phyloP scores from a whole-genome alignment of 2,797 vertebrate genomes.

The Parauchenoglanis ngamensis region DNA sequence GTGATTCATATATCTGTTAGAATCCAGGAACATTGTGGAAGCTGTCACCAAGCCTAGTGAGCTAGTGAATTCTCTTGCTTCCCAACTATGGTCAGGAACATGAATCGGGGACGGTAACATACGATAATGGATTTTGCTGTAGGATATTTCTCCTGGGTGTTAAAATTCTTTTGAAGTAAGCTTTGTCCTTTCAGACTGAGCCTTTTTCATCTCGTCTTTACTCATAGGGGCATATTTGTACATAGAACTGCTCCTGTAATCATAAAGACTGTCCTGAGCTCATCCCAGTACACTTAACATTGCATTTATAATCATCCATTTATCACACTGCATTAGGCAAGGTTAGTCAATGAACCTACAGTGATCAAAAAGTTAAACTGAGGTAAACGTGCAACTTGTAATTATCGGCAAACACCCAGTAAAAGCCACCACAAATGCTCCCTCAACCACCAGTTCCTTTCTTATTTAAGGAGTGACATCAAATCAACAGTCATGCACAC shows the following conservation, averaged over 20 bases:
- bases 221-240: neutral
- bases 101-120: no score
- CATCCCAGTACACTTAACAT: neutral
- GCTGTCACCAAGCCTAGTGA: no score
- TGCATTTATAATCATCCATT: neutral
- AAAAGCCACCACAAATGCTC: neutral
- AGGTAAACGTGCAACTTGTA: neutral
- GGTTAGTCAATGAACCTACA: neutral
- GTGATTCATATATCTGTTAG: no score
- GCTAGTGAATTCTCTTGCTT: no score
- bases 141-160: no score
- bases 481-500: neutral
- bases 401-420: neutral
- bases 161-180: no score
- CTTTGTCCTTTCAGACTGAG: no score
- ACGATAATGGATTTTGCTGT: no score
- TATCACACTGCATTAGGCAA: neutral
- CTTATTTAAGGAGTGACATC: neutral
- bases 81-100: no score
- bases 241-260: neutral
- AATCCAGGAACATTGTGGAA: no score
- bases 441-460: neutral
- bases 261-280: neutral
- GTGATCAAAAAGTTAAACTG: neutral
- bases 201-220: no score